Base-by-base conservation (phyloP, 2,113 vertebrate species). In the Menura novaehollandiae region DNA sequence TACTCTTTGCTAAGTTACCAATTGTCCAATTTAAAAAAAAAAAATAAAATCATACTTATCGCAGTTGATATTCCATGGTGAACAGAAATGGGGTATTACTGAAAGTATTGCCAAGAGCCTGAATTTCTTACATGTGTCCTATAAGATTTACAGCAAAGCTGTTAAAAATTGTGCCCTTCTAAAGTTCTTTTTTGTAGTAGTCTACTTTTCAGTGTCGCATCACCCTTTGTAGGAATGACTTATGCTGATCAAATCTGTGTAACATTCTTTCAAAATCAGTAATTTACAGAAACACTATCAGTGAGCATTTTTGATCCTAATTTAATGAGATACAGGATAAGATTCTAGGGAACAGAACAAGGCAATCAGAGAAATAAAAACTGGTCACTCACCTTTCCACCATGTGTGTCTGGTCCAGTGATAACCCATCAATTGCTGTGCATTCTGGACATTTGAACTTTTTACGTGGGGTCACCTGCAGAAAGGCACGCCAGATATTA, bases 401-500 rank as follows among this genome's bases (percentile, higher is more conserved):
- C 99, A 99, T 99, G 98, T 99, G 99, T 2, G 99, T 99, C 98
- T 99, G 99, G 97, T 99, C 99, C 78, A 99, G 96, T 0, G 99
- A 99, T 93, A 99, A 98, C 55, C 99, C 99, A 81, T 99, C 99
- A 44, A 99, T 99, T 92, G 99, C 99, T 3, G 99, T 99, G 94
- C 99, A 99, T 98, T 99, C 99, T 27, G 99, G 99, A 97, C 99
- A 99, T 97, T 99, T 99, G 98, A 99, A 99, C 98, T 99, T 99
- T 97, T 99, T 99, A 44, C 99, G 98, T 24, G 99, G 99, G 85
- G 99, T 99, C 96, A 99, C 99, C 99, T 99, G 97, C 93, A 66
- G 91, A 78, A 96, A 91, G 77, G 51, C 73, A 96, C 1, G 37
- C 66, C 94, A 97, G 86, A 92, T 78, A 96, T 39, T 88, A 91